Evolutionary conservation across 1,140 invertebrate species (phyloP), one percentile per base, ranked within the genome.

Genomic region (Theocolax elegans): DNA sequence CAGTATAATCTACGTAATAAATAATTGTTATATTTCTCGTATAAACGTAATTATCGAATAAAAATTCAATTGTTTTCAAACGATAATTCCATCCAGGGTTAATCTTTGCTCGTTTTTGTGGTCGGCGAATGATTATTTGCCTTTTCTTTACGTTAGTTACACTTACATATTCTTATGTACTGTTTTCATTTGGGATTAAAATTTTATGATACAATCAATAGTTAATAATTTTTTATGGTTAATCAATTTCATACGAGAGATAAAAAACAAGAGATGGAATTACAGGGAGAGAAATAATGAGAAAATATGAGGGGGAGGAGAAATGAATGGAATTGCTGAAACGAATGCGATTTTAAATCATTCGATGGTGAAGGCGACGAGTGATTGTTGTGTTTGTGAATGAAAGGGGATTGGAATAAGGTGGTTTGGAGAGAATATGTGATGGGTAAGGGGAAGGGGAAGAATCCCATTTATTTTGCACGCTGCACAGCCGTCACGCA

Each of bases 401-500:
- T 6, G 31, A 35, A 10, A 35, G 31, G 31, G 31, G 31, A 10
- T 35, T 35, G 44, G 12, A 51, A n/a, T 15, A 17, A 15, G 49
- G 40, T 12, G 25, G 12, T 13, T 25, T 29, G 13, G 21, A 13
- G 12, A 12, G 42, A 67, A 23, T 38, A 17, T 38, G 19, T 21
- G 23, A 8, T 46, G n/a, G 23, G 48, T 21, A 49, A 64, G 13
- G 31, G 38, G 59, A 60, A 64, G 27, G 53, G 54, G 53, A 21
- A 25, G 54, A 12, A 75, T 76, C 73, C 80, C 75, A 79, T 79
- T 83, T 81, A 75, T 84, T 81, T 76, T 84, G 84, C 83, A 85
- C 83, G 83, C 79, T 84, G 81, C 83, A 85, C 83, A 80, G 80
- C 79, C 81, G 83, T 85, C 82, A 82, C 79, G 82, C 83, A 82